A percentile compares a stretch with the other conserved stretches of the same genome.
Evolutionary conservation across 2,797 vertebrate species (phyloP).

Genomic region (Sebastes nivosus): DNA sequence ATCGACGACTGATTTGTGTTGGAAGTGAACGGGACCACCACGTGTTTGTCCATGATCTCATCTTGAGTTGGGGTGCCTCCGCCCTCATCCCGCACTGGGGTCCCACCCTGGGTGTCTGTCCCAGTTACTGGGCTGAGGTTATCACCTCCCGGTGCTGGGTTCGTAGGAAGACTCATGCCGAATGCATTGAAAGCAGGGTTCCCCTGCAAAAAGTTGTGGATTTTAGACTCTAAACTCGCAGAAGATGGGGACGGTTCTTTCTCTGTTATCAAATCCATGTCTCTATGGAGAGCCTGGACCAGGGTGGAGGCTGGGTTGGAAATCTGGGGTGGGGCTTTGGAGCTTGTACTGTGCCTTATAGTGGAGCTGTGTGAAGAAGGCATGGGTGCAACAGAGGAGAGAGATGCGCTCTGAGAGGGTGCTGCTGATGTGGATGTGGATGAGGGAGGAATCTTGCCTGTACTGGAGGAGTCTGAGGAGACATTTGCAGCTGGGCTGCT

Average conservation of each 20-base stretch:
- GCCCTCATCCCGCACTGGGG: slow-evolving; percentile 93
- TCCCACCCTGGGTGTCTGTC: slow-evolving; percentile 91
- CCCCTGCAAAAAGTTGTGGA: slow-evolving; percentile 93
- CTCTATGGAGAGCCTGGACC: slow-evolving; percentile 71
- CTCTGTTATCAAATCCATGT: slow-evolving; percentile 62
- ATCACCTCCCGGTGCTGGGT: slow-evolving; percentile 42
- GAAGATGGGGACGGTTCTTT: slow-evolving; percentile 38
- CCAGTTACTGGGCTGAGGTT: slow-evolving; percentile 73
- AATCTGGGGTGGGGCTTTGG: slow-evolving; percentile 20
- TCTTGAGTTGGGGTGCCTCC: slow-evolving; percentile 97
- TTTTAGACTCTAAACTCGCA: slow-evolving; percentile 92
- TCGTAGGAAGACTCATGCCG: slow-evolving; percentile 86
- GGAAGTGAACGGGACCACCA: slow-evolving; percentile 66
- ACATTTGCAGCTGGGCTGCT: slow-evolving; percentile 85
- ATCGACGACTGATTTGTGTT: slow-evolving; percentile 14
- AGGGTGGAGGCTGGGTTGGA: slow-evolving; percentile 78
- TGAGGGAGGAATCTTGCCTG: slow-evolving; percentile 58
- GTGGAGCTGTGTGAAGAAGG: slow-evolving; percentile 46
- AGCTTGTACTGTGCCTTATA: slow-evolving; percentile 66
- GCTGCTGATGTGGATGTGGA: slow-evolving; percentile 49
- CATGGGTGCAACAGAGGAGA: slow-evolving; percentile 35
- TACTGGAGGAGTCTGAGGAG: slow-evolving; percentile 46
- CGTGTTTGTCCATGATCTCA: slow-evolving; percentile 93
- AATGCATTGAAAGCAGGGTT: slow-evolving; percentile 90
- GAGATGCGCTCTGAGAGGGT: slow-evolving; percentile 49